Evolutionary conservation across 2,113 vertebrate species (phyloP).

Genomic region (Silurus meridionalis): DNA sequence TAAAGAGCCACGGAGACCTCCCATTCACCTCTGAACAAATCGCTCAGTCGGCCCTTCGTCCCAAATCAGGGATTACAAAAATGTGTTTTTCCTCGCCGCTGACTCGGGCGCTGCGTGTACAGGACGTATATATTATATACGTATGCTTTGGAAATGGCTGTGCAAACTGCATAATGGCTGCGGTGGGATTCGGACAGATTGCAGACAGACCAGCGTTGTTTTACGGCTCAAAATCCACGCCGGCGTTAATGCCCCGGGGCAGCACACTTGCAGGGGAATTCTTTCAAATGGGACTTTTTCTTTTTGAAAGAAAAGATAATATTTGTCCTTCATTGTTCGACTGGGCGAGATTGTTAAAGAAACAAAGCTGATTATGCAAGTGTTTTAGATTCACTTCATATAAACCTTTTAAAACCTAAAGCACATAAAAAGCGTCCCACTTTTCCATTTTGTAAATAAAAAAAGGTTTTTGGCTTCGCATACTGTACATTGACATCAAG

Average conservation of each 20-base stretch:
- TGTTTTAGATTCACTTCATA: neutral
- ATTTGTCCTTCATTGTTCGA: neutral
- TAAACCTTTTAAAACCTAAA: neutral
- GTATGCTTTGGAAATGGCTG: neutral
- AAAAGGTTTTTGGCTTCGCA: neutral
- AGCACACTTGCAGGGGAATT: neutral
- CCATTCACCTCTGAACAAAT: conserved; percentile 48
- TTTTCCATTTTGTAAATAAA: conserved; percentile 8
- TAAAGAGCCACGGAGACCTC: conserved; percentile 49
- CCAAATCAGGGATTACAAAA: conserved; percentile 44
- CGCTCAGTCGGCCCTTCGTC: conserved; percentile 27
- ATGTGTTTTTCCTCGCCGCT: conserved; percentile 36
- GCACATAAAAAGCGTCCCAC: neutral
- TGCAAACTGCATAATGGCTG: neutral
- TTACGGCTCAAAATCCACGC: neutral
- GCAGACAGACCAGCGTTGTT: conserved; percentile 20
- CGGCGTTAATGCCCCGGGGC: neutral
- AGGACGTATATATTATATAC: conserved; percentile 19
- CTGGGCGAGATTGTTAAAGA: neutral
- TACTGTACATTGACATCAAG: neutral
- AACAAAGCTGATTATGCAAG: neutral
- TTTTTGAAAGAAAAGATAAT: neutral
- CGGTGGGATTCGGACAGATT: conserved; percentile 21
- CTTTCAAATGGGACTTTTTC: neutral
- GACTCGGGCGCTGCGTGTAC: neutral